Base-by-base conservation (phyloP, 30 jellyfish, hydroid and myxozoan genomes). In the Hydractinia echinata region DNA sequence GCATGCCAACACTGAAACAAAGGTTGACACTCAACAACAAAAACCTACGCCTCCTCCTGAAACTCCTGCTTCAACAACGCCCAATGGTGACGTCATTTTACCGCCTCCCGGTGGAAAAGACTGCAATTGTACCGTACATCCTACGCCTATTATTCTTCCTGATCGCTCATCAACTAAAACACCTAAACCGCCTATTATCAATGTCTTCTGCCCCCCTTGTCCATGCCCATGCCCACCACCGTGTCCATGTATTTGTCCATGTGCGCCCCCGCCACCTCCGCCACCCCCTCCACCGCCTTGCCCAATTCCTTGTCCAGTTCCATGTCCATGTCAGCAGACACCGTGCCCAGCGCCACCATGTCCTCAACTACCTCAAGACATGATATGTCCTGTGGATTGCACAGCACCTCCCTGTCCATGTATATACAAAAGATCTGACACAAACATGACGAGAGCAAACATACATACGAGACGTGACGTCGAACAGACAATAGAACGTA, bases 211-310 rank as follows among this genome's bases (percentile, higher is more conserved):
- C 52, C 85, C 85, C 19, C 11, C 15, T 39, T 90, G 97, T 80
- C 96, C 99, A 4, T 93, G 99, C 52, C 96, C 99, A 10, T 87
- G 96, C 53, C 99, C 99, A 51, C 95, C 94, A 1, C 97, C 96
- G 7, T 80, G 95, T 44, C 96, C 96, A 5, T 88, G 92, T 50
- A 89, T 88, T 16, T 93, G 96, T 10, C 96, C 98, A 5, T 86
- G 95, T 8, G 87, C 95, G 13, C 88, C 86, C 8, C 94, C 94
- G 13, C 87, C 89, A 4, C 89, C 96, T 14, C 95, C 89, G 13
- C 68, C 74, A 13, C 84, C 87, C 4, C 84, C 92, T 19, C 84
- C 89, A 49, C 85, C 86, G 16, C 87, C 86, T 6, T 83, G 83
- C 70, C 86, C 92, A 10, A 86, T 89, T 14, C 90, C 90, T 4